Base-by-base conservation (phyloP, 1,140 invertebrate species). In the Solen grandis region DNA sequence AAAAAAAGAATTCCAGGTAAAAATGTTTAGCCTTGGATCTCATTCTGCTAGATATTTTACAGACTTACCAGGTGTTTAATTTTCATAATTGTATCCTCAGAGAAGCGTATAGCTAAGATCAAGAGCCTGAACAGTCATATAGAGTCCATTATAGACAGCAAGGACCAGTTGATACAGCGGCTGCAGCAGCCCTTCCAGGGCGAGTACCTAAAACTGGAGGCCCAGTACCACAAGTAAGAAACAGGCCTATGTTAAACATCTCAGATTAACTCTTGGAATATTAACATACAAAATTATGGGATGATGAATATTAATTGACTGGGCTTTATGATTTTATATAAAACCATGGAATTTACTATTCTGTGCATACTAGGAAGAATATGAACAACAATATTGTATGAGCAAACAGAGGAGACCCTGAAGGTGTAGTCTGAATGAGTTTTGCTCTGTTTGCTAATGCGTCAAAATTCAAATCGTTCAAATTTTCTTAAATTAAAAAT, bases 111-210 rank as follows among this genome's bases (percentile, higher is more conserved):
- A 22, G 70, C 82, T 13, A 76, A 85, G 46, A 68, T 87, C 36
- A 85, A 85, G 33, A 73, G 74, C 55, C 62, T 89, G 22, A 86
- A 86, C 54, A 83, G 66, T 27, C 86, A 89, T 65, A 66, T 89
- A 13, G 84, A 88, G 74, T 80, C 75, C 38, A 83, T 89, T 2
- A 85, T 87, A n/a, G 80, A 84, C 50, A 85, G 81, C 60, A 89
- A 88, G 77, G 82, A 85, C 35, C 82, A 80, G 57, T 41, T 89
- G n/a, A 75, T 86, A 29, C 76, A 77, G 14, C 68, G 86, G 38
- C 65, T 89, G 33, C 88, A 89, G 75, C 86, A 87, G 52, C 88
- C 88, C 35, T 87, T 85, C 83, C 85, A 87, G 29, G 88, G 88
- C 19, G 85, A 88, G 31, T 89, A 78, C 62, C 82, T 89, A 22